Conservation (phyloP, 2,797 vertebrate genomes). For the Naso thynnoides region DNA sequence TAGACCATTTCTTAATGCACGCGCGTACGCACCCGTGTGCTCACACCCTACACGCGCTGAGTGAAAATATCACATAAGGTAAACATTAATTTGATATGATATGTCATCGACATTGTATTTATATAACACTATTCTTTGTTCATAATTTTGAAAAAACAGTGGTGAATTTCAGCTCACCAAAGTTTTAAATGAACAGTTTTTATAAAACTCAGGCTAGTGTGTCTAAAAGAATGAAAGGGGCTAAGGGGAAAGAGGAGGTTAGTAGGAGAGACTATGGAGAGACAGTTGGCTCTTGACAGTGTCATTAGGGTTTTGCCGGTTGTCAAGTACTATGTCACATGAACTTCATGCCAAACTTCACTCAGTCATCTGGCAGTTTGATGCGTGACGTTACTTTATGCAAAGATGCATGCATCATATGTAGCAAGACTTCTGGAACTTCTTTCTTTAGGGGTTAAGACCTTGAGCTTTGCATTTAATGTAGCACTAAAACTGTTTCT, state of each 20-base stretch:
- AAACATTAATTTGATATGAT: background rate
- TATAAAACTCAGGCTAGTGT: too few species aligned
- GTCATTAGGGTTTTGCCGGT: constrained; percentile 54
- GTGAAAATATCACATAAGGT: background rate
- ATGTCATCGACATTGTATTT: too few species aligned
- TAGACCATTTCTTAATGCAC: background rate
- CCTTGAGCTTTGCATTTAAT: background rate
- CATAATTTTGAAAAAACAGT: background rate
- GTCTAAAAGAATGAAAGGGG: background rate
- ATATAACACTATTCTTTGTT: background rate
- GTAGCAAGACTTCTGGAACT: background rate
- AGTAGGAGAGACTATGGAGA: constrained; percentile 16
- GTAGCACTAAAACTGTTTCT: constrained; percentile 1
- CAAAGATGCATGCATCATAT: background rate
- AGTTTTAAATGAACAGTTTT: too few species aligned
- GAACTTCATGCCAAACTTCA: constrained; percentile 36
- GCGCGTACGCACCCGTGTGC: background rate
- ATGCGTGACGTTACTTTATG: constrained; percentile 1
- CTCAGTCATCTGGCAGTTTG: constrained; percentile 31
- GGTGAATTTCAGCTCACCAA: too few species aligned
- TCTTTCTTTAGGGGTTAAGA: background rate
- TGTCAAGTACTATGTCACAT: constrained; percentile 44
- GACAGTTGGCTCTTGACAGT: constrained; percentile 45
- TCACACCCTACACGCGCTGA: background rate
- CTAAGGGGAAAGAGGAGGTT: background rate